A percentile compares a stretch with the other conserved stretches of the same genome.
phyloP scores from a whole-genome alignment of 1,140 invertebrate genomes.

The Drosophila gunungcola region DNA sequence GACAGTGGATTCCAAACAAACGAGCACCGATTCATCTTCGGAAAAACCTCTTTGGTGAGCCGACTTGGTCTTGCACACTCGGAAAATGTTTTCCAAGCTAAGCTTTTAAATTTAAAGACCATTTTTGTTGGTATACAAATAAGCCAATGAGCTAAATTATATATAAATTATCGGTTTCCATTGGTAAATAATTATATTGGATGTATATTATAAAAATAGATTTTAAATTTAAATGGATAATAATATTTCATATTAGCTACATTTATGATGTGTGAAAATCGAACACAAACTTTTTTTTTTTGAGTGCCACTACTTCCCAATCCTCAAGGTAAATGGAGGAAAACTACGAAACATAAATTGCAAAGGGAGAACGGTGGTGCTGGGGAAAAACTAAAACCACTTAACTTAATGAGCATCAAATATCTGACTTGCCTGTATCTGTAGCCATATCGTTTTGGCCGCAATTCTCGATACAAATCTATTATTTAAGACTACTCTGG shows the following conservation, averaged over 20 bases:
- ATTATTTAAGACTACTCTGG: conserved; percentile 73
- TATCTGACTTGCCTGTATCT: conserved; percentile 56
- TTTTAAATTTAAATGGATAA: too few species aligned
- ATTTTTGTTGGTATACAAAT: too few species aligned
- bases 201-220: too few species aligned
- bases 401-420: conserved; percentile 84
- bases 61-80: conserved; percentile 29
- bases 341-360: conserved; percentile 63
- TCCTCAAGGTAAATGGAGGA: neutral
- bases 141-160: too few species aligned
- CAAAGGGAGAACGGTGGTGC: conserved; percentile 23
- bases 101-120: too few species aligned
- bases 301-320: neutral
- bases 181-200: too few species aligned
- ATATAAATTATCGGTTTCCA: too few species aligned
- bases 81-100: too few species aligned
- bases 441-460: conserved; percentile 56
- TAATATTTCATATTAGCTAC: too few species aligned
- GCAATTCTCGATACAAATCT: conserved; percentile 82
- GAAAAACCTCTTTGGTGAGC: conserved; percentile 65
- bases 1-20: conserved; percentile 83
- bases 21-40: conserved; percentile 82
- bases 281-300: neutral
- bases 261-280: neutral
- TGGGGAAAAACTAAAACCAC: conserved; percentile 76